phyloP scores from a whole-genome alignment of 2,888 invertebrate genomes.

The Phytoseiulus persimilis region DNA sequence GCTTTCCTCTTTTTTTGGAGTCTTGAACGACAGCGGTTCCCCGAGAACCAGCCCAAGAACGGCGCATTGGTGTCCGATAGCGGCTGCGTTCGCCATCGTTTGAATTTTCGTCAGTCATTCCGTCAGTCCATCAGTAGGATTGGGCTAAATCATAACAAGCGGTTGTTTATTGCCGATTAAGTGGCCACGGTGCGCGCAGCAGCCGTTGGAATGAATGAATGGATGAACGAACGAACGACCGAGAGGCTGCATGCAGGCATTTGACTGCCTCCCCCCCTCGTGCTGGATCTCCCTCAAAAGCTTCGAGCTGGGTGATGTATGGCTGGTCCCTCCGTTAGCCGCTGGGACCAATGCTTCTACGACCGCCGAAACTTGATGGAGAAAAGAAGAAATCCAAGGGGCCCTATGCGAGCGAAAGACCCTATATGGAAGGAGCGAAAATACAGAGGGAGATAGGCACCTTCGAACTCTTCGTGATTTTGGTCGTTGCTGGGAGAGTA shows the following conservation, averaged over 20 bases:
- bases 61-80: no score
- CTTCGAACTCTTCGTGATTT: not conserved
- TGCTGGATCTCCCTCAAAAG: not conserved
- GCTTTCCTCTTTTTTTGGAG: no score
- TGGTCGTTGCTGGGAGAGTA: not conserved
- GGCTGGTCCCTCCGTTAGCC: not conserved
- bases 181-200: constrained; percentile 15
- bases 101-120: not conserved
- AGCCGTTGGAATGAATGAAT: not conserved
- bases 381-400: not conserved
- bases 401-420: not conserved
- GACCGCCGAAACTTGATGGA: not conserved
- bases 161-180: constrained; percentile 30
- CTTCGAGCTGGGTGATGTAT: not conserved
- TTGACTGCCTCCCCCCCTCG: not conserved
- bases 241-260: not conserved
- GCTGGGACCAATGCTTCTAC: not conserved
- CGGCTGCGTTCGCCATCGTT: not conserved
- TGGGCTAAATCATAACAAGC: constrained; percentile 29
- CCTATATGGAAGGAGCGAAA: not conserved
- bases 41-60: no score
- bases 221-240: not conserved
- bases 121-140: not conserved
- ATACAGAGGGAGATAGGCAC: not conserved
- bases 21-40: no score